phyloP scores from a whole-genome alignment of 1,140 invertebrate genomes.

The Aphis craccivora region DNA sequence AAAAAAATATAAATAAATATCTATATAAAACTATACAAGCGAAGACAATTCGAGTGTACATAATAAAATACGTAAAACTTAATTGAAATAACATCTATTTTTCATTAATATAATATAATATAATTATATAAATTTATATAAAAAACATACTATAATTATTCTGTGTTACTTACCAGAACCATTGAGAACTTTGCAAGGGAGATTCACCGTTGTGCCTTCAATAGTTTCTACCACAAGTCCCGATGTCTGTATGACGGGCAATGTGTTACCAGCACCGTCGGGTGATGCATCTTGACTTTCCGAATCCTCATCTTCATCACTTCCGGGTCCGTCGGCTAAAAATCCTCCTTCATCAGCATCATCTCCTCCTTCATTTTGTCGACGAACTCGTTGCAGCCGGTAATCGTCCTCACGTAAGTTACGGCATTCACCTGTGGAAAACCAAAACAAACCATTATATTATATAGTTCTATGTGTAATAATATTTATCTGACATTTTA shows the following conservation, averaged over 20 bases:
- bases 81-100: background rate
- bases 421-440: slow-evolving; percentile 25
- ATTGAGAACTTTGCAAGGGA: background rate
- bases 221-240: background rate
- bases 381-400: background rate
- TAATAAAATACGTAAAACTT: background rate
- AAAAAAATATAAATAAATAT: background rate
- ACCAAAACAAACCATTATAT: background rate
- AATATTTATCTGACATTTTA: background rate
- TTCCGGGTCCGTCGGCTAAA: background rate
- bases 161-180: background rate
- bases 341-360: too few species aligned
- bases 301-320: background rate
- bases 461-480: background rate
- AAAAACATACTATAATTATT: background rate
- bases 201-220: slow-evolving; percentile 41
- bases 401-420: background rate
- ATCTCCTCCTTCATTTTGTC: too few species aligned
- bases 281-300: background rate
- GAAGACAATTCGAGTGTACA: background rate
- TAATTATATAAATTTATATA: too few species aligned
- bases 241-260: background rate
- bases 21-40: background rate
- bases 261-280: background rate
- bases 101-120: too few species aligned